phyloP scores from a whole-genome alignment of 2,888 invertebrate genomes.

The Catocala nupta region DNA sequence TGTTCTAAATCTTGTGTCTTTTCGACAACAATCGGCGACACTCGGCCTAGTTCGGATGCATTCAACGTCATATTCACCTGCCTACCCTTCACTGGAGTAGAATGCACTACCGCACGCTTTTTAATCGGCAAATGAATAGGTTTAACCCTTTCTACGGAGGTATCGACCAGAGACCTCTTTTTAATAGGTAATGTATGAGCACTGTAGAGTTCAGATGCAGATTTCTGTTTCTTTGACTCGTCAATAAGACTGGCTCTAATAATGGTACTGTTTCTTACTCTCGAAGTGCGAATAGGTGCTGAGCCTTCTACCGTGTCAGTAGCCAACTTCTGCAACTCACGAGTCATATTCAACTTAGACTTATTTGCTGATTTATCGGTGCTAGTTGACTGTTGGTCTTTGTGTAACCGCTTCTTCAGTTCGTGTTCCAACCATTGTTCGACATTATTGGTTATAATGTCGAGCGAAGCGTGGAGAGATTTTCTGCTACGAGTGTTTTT shows the following conservation, averaged over 20 bases:
- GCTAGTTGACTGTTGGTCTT: conserved; percentile 30
- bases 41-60: conserved; percentile 64
- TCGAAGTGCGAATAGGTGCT: conserved; percentile 51
- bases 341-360: conserved; percentile 26
- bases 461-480: conserved; percentile 63
- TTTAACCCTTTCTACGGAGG: conserved; percentile 9
- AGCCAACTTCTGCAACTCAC: conserved; percentile 63
- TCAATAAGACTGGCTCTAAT: conserved; percentile 12
- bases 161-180: conserved; percentile 65
- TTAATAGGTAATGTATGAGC: conserved; percentile 70
- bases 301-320: conserved; percentile 66
- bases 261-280: conserved; percentile 54
- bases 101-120: conserved; percentile 71
- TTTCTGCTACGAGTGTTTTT: conserved; percentile 45
- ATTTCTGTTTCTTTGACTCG: conserved; percentile 39
- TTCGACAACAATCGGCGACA: conserved; percentile 69
- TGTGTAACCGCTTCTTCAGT: conserved; percentile 46
- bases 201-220: conserved; percentile 60
- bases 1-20: conserved; percentile 9
- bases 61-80: conserved; percentile 45
- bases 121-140: conserved; percentile 63
- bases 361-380: conserved; percentile 33
- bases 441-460: conserved; percentile 58
- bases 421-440: conserved; percentile 71
- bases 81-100: conserved; percentile 73